These are phyloP conservation scores for Luffia ferchaultella DNA, from an alignment of 2,888 invertebrate genomes.

Conservation along the genomic window DNA sequence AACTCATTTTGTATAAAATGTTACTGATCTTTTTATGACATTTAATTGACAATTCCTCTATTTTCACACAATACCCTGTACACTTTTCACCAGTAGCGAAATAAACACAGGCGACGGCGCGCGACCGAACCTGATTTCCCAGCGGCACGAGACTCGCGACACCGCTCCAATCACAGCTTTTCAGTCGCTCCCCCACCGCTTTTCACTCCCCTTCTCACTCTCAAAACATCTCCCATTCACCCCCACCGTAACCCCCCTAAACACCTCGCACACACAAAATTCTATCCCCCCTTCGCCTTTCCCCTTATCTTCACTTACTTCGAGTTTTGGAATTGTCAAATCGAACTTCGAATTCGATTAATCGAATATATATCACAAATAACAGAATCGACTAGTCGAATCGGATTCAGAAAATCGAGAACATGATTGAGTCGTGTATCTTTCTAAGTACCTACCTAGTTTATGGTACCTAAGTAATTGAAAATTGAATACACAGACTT, in stretches of 20 bases:
- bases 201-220: not conserved
- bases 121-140: constrained; percentile 37
- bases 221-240: not conserved
- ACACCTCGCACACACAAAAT: not conserved
- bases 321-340: not conserved
- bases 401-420: too few species aligned
- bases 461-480: too few species aligned
- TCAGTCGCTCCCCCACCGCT: constrained; percentile 6
- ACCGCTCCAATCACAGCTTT: constrained; percentile 33
- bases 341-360: not conserved
- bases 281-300: not conserved
- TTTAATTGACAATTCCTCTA: too few species aligned
- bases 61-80: not conserved
- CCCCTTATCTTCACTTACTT: not conserved
- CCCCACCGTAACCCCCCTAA: constrained; percentile 2
- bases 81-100: not conserved
- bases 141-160: constrained; percentile 33
- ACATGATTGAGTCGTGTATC: too few species aligned
- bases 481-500: too few species aligned
- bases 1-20: too few species aligned
- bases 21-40: too few species aligned
- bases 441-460: too few species aligned
- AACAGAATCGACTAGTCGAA: too few species aligned
- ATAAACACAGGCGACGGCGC: constrained; percentile 6
- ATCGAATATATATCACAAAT: too few species aligned